These are phyloP conservation scores for Trichacis sp. DNA, from an alignment of 2,888 invertebrate genomes.

Conservation along the genomic window DNA sequence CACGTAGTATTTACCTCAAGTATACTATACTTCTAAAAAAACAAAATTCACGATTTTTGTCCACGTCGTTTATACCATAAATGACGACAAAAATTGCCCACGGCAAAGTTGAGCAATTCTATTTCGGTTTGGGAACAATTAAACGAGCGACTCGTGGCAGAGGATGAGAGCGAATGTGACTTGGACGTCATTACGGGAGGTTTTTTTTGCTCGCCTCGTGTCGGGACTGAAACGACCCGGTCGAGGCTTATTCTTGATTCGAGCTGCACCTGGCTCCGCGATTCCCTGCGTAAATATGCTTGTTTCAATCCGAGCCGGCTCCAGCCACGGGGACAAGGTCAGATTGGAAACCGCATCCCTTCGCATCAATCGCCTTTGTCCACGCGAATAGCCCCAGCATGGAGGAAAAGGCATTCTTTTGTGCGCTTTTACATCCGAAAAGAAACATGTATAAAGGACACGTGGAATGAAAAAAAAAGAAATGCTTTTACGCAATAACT, in stretches of 20 bases:
- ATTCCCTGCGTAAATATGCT: slow-evolving; percentile 20
- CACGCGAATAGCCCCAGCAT: slow-evolving; percentile 4
- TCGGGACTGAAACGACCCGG: slow-evolving; percentile 2
- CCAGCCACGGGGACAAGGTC: slow-evolving; percentile 20
- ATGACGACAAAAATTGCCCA: too few species aligned
- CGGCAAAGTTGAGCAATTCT: background rate
- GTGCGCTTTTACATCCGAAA: background rate
- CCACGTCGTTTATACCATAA: too few species aligned
- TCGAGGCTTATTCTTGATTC: slow-evolving; percentile 10
- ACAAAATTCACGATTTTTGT: too few species aligned
- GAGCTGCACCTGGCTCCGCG: slow-evolving; percentile 27
- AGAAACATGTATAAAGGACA: background rate
- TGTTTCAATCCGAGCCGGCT: slow-evolving; percentile 14
- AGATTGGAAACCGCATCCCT: slow-evolving; percentile 18
- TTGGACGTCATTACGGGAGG: slow-evolving; percentile 22
- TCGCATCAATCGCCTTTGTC: slow-evolving; percentile 24
- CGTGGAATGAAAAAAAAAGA: background rate
- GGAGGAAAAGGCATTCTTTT: slow-evolving; percentile 19
- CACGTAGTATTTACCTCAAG: too few species aligned
- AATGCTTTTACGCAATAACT: too few species aligned
- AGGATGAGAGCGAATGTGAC: too few species aligned
- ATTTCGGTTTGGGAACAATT: too few species aligned
- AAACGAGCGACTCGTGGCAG: too few species aligned
- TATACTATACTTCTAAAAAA: too few species aligned
- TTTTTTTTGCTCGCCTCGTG: slow-evolving; percentile 27